Conservation (phyloP, 2,888 invertebrate genomes). For the Scaptodrosophila latifasciaeformis region DNA sequence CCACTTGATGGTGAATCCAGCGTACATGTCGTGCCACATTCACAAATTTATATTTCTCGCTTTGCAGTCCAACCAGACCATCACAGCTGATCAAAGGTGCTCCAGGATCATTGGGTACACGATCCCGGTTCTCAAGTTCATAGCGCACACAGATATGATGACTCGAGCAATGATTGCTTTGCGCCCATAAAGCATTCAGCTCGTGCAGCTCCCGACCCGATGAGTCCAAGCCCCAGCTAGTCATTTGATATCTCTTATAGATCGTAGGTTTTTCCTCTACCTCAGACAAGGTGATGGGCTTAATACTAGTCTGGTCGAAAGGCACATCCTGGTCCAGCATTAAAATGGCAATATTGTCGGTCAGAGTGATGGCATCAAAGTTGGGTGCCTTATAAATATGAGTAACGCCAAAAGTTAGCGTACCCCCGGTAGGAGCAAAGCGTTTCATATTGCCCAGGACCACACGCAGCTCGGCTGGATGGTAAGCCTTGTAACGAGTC, state of each 20-base stretch:
- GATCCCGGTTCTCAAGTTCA: not conserved
- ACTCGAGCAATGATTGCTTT: conserved; percentile 12
- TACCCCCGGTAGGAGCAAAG: conserved; percentile 42
- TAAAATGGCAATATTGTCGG: conserved; percentile 61
- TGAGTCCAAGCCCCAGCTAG: conserved; percentile 39
- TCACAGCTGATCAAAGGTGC: conserved; percentile 44
- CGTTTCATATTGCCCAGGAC: conserved; percentile 61
- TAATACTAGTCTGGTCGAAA: conserved; percentile 39
- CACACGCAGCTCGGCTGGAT: conserved; percentile 68
- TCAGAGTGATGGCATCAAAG: too few species aligned
- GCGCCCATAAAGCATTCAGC: conserved; percentile 24
- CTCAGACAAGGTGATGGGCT: conserved; percentile 51
- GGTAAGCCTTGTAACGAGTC: conserved; percentile 38
- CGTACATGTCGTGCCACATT: conserved; percentile 43
- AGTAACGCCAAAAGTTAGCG: conserved; percentile 55
- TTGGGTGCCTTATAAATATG: conserved; percentile 59
- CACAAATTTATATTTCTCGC: conserved; percentile 24
- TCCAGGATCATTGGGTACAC: conserved; percentile 35
- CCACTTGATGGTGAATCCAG: conserved; percentile 59
- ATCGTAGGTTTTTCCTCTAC: not conserved
- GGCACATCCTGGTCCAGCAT: conserved; percentile 67
- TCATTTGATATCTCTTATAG: conserved; percentile 26
- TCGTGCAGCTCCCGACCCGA: conserved; percentile 42
- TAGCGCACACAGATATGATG: conserved; percentile 23
- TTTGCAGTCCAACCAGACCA: conserved; percentile 31